A percentile compares a stretch with the other conserved stretches of the same genome.
These are phyloP conservation scores for Anoplolepis gracilipes DNA, from an alignment of 1,140 invertebrate genomes.

Conservation along the genomic window DNA sequence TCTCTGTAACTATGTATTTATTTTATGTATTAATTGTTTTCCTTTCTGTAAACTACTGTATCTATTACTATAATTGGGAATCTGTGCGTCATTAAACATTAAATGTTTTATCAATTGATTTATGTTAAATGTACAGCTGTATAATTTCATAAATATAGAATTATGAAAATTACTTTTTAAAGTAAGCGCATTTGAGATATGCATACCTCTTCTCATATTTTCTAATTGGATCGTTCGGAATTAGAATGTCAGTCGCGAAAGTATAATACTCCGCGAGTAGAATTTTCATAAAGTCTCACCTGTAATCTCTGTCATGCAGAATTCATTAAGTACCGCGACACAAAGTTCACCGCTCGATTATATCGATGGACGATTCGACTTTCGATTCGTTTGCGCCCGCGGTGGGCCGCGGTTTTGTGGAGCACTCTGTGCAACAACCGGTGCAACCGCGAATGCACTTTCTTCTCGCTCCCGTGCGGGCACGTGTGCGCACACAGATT, in stretches of 20 bases:
- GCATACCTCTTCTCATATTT: background rate
- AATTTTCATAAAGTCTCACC: constrained; percentile 14
- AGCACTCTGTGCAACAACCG: constrained; percentile 75
- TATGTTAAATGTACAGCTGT: background rate
- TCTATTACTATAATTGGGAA: background rate
- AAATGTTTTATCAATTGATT: background rate
- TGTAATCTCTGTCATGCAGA: constrained; percentile 16
- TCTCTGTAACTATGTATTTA: background rate
- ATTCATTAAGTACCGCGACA: constrained; percentile 52
- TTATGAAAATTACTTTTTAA: background rate
- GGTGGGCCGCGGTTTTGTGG: constrained; percentile 72
- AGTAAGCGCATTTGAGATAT: too few relatives aligned
- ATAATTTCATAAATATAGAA: background rate
- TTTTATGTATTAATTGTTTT: background rate
- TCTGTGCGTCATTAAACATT: background rate
- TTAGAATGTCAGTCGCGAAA: constrained; percentile 26
- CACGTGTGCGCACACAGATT: constrained; percentile 67
- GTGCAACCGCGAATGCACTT: constrained; percentile 74
- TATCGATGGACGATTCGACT: constrained; percentile 61
- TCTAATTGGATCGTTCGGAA: background rate
- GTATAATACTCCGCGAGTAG: background rate
- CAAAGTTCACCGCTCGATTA: constrained; percentile 39
- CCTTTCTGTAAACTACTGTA: background rate
- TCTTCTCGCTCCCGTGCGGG: constrained; percentile 63
- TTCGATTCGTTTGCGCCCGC: constrained; percentile 70